Conservation (phyloP, 2,888 invertebrate genomes). For the Alsophila aescularia region DNA sequence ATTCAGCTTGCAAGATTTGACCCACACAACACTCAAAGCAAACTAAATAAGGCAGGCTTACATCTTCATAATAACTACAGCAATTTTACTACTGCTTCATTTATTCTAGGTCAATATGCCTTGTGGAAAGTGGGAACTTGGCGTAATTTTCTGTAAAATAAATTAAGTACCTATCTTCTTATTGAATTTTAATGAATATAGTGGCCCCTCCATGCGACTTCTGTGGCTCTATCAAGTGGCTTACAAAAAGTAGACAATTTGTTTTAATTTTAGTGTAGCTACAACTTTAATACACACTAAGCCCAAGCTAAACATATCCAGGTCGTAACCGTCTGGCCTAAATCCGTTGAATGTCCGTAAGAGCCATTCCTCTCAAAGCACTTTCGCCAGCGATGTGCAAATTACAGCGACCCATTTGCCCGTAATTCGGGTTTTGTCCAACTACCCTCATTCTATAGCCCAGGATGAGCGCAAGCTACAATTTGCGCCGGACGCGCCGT, state of each 20-base stretch:
- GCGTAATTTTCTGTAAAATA: no score
- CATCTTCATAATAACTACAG: no score
- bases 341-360: slow-evolving; percentile 44
- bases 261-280: neutral
- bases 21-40: no score
- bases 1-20: no score
- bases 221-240: no score
- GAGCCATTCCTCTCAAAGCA: slow-evolving; percentile 58
- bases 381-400: slow-evolving; percentile 58
- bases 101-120: no score
- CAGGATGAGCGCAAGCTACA: slow-evolving; percentile 61
- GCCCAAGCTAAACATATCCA: slow-evolving; percentile 17
- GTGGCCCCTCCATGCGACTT: no score
- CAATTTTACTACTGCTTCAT: no score
- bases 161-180: neutral
- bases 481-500: slow-evolving; percentile 70
- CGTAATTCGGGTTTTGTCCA: slow-evolving; percentile 68
- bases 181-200: no score
- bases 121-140: no score
- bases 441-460: slow-evolving; percentile 57
- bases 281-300: neutral
- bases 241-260: no score
- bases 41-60: no score
- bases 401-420: slow-evolving; percentile 68
- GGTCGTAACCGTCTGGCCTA: slow-evolving; percentile 34